Conservation (phyloP, 2,888 invertebrate species). For the Sialis fuliginosa region DNA sequence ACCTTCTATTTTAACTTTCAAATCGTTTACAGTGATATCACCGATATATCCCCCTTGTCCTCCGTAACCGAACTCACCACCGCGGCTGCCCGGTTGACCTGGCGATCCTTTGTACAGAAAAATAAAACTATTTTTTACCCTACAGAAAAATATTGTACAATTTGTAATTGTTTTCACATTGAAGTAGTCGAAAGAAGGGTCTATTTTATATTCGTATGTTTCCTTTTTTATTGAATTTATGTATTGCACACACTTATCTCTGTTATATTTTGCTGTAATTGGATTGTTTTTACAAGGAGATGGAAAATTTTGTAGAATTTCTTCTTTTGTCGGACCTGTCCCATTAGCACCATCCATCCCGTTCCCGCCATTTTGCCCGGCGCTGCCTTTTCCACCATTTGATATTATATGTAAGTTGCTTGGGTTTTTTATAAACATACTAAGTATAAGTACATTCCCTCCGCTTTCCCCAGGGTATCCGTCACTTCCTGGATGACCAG, state of each 20-base stretch:
- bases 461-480: slow-evolving; percentile 16
- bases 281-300: not conserved
- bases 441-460: slow-evolving; percentile 13
- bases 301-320: slow-evolving; percentile 6
- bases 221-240: not conserved
- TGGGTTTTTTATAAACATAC: slow-evolving; percentile 10
- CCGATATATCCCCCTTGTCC: slow-evolving; percentile 11
- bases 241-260: not conserved
- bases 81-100: slow-evolving; percentile 9
- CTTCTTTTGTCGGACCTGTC: slow-evolving; percentile 1
- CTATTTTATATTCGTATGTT: not conserved
- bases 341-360: slow-evolving; percentile 13
- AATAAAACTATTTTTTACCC: not conserved
- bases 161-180: not conserved
- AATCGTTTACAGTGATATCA: slow-evolving; percentile 7
- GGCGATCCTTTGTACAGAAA: not conserved
- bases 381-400: slow-evolving; percentile 14
- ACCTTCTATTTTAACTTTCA: slow-evolving; percentile 1
- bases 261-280: not conserved
- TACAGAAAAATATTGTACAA: not conserved
- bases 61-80: slow-evolving; percentile 8
- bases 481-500: slow-evolving; percentile 10
- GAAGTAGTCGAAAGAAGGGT: not conserved
- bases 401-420: slow-evolving; percentile 12
- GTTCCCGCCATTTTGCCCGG: slow-evolving; percentile 15